These are phyloP conservation scores for Rhaphigaster nebulosa DNA, from an alignment of 2,888 invertebrate genomes.

Conservation along the genomic window DNA sequence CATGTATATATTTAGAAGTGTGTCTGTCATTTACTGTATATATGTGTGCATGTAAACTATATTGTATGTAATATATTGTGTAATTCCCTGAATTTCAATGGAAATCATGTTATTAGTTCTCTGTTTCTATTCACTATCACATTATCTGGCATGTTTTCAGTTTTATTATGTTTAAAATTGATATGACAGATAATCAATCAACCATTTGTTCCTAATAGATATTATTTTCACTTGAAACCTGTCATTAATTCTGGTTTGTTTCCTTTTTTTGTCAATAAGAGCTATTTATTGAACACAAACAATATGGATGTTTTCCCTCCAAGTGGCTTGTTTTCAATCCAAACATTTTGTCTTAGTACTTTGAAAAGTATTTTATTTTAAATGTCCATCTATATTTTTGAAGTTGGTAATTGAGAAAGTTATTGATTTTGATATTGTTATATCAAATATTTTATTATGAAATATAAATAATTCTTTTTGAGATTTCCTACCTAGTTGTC, in stretches of 20 bases:
- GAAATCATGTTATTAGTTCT: background rate
- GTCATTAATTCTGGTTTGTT: background rate
- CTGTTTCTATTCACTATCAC: background rate
- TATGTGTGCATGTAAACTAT: background rate
- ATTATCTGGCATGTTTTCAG: background rate
- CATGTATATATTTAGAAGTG: background rate
- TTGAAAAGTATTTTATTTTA: too few species aligned
- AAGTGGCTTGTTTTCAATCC: background rate
- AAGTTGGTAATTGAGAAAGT: too few species aligned
- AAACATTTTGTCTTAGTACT: too few species aligned
- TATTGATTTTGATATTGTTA: too few species aligned
- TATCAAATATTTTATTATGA: too few species aligned
- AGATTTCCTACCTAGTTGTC: background rate
- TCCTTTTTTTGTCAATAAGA: background rate
- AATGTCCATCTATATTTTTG: too few species aligned
- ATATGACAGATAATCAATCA: background rate
- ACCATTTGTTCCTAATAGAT: background rate
- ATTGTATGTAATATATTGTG: background rate
- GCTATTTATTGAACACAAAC: background rate
- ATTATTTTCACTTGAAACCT: background rate
- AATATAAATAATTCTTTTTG: too few species aligned
- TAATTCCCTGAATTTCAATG: background rate
- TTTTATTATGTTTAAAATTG: background rate
- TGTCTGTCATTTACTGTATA: background rate
- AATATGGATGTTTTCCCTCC: background rate